phyloP scores from a whole-genome alignment of 2,113 vertebrate genomes.

The Fukomys damarensis region DNA sequence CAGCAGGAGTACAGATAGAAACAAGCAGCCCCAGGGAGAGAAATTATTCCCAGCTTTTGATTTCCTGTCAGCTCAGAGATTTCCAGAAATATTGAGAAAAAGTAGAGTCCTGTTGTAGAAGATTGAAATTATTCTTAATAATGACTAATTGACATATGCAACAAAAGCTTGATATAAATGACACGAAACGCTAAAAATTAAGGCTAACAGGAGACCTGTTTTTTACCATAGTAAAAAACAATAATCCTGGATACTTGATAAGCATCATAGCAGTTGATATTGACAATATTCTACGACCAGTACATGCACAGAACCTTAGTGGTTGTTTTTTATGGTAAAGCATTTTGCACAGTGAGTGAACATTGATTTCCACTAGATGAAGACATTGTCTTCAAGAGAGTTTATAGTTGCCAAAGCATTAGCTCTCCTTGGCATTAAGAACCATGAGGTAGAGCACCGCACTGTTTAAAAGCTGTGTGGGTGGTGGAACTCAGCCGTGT shows the following conservation, averaged over 20 bases:
- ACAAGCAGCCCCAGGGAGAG: neutral
- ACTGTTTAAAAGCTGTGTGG: neutral
- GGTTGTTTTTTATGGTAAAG: neutral
- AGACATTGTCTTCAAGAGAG: neutral
- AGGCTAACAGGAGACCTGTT: neutral
- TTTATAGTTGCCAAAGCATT: neutral
- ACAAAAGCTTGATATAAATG: neutral
- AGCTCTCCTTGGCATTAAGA: neutral
- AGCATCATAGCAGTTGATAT: neutral
- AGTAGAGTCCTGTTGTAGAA: neutral
- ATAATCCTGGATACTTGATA: neutral
- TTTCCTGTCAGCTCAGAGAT: neutral
- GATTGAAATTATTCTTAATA: neutral
- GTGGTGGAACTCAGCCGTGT: neutral
- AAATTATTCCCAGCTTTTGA: neutral
- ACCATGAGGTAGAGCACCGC: neutral
- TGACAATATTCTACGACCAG: neutral
- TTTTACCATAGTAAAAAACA: neutral
- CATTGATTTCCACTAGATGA: neutral
- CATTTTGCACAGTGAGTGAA: neutral
- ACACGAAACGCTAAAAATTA: neutral
- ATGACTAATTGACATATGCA: neutral
- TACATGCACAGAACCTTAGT: neutral
- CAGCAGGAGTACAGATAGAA: neutral
- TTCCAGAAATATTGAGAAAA: neutral